Conservation (phyloP, 2,797 vertebrate species). For the Girardinus metallicus region DNA sequence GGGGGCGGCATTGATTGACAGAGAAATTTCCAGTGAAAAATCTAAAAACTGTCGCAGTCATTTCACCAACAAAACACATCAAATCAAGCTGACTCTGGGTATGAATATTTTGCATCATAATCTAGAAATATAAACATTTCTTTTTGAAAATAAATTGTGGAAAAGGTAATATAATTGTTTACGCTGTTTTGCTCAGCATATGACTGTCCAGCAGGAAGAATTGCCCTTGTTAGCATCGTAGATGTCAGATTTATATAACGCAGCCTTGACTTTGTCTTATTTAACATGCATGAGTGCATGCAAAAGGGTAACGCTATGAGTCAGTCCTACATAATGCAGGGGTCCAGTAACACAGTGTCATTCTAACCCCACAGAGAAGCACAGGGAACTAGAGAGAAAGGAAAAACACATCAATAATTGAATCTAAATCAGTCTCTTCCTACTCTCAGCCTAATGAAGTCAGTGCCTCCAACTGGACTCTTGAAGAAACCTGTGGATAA, state of each 20-base stretch:
- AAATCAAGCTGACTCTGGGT: not conserved
- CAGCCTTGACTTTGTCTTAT: conserved; percentile 21
- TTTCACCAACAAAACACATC: not conserved
- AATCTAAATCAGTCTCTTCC: conserved; percentile 79
- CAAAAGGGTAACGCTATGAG: conserved; percentile 46
- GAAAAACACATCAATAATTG: conserved; percentile 80
- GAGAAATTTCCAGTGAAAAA: not conserved
- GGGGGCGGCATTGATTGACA: not conserved
- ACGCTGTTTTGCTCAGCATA: too few relatives aligned
- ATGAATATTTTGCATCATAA: not conserved
- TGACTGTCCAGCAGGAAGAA: conserved; percentile 2
- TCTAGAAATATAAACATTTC: not conserved
- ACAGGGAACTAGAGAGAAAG: conserved; percentile 59
- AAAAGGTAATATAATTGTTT: not conserved
- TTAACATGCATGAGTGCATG: conserved; percentile 33
- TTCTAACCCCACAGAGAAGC: conserved; percentile 68
- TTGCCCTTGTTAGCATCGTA: not conserved
- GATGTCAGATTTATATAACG: conserved; percentile 5
- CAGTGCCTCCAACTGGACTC: conserved; percentile 52
- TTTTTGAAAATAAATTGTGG: not conserved
- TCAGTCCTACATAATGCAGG: conserved; percentile 78
- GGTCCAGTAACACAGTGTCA: conserved; percentile 71
- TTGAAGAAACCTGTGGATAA: conserved; percentile 26
- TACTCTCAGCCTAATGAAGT: conserved; percentile 68
- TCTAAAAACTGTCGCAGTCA: not conserved